Percentiles rank a stretch among this genome's conserved stretches.
Evolutionary conservation across 2,888 invertebrate species (phyloP).

Genomic region (Nycteola revayana): DNA sequence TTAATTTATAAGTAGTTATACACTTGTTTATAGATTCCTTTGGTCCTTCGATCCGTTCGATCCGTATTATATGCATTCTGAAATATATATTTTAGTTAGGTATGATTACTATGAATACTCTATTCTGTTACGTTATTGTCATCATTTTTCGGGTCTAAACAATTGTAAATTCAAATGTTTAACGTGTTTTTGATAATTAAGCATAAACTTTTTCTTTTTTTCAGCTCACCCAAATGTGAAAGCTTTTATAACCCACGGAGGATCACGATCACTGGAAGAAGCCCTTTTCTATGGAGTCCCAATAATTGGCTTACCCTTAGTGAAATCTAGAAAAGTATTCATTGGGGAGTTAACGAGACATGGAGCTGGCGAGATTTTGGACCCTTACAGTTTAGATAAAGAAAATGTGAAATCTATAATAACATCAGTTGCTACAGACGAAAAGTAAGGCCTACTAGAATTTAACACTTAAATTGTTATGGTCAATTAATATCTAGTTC

Average conservation of each 20-base stretch:
- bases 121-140: no score
- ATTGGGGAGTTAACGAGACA: constrained; percentile 59
- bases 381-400: constrained; percentile 60
- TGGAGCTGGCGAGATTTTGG: constrained; percentile 63
- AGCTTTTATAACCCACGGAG: constrained; percentile 70
- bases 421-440: constrained; percentile 43
- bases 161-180: no score
- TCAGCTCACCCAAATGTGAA: constrained; percentile 69
- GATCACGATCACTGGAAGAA: constrained; percentile 70
- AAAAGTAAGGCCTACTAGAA: no score
- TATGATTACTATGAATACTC: no score
- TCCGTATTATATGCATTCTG: no score
- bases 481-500: no score
- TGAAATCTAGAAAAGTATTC: constrained; percentile 59
- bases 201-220: constrained; percentile 23
- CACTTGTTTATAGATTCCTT: no score
- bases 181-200: no score
- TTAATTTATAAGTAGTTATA: constrained; percentile 2
- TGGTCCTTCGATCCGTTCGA: no score
- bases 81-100: no score
- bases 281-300: constrained; percentile 69
- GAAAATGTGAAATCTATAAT: constrained; percentile 53
- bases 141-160: no score
- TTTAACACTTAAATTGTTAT: no score
- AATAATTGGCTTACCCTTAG: constrained; percentile 62